Base-by-base conservation (phyloP, 1,140 invertebrate species). In the Probaryconus sp. region DNA sequence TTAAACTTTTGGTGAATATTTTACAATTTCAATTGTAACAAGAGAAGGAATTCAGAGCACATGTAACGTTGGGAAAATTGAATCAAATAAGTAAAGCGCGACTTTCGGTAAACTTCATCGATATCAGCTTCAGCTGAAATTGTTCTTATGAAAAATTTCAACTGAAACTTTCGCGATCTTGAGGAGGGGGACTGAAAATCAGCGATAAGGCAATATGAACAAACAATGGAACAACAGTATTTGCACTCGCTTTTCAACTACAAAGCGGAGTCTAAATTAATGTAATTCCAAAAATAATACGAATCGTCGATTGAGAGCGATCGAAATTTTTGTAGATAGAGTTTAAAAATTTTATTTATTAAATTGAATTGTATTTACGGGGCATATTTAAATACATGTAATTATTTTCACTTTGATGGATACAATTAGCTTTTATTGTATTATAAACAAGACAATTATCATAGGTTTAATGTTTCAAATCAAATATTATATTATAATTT, bases 401-500 rank as follows among this genome's bases (percentile, higher is more conserved):
- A 76, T 64, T 76, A 65, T 53, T 70, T 60, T 53, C 53, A 58
- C 38, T 64, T n/a, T 61, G 51, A 61, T 31, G 17, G 18, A 55
- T 53, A 65, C 60, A 64, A 11, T 6, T 65, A 60, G 48, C 55
- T 42, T 76, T 61, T 64, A 69, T 68, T 75, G 72, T 76, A 76
- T 26, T 65, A 76, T 74, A 74, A 53, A 38, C 35, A 7, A 51
- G 13, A 31, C n/a, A 7, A 31, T 24, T 24, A 24, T 24, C 11
- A 26, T 26, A 45, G 24, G 42, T n/a, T 45, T 45, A 3, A 33
- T 42, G 48, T 67, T 75, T 43, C 20, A 24, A 74, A 56, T 50
- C 18, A 42, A 68, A 67, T 74, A 64, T 68, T 74, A 64, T n/a
- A n/a, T n/a, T 63, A 61, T 71, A 51, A 74, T 64, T 68, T 68